These are phyloP conservation scores for Galago senegalensis DNA, from an alignment of 2,797 vertebrate genomes.

Conservation along the genomic window DNA sequence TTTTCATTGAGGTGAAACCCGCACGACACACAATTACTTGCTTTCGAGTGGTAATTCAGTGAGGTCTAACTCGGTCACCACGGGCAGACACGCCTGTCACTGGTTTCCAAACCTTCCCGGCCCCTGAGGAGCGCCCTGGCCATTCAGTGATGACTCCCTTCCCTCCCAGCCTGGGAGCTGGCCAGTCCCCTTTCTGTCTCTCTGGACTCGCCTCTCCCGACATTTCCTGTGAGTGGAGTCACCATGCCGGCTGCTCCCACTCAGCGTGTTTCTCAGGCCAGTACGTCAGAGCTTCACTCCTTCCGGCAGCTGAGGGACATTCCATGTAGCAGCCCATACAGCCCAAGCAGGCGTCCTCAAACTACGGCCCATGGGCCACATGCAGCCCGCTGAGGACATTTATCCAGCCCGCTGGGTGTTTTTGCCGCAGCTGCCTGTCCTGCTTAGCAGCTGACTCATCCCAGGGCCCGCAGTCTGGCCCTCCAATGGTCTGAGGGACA, in stretches of 20 bases:
- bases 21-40: neutral
- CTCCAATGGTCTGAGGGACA: too few species aligned
- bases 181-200: neutral
- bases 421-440: too few species aligned
- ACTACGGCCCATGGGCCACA: too few species aligned
- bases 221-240: neutral
- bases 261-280: fast-evolving
- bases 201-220: neutral
- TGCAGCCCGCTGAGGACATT: too few species aligned
- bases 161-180: neutral
- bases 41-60: neutral
- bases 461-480: too few species aligned
- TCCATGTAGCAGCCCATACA: too few species aligned
- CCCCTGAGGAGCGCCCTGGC: neutral
- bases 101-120: neutral
- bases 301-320: too few species aligned
- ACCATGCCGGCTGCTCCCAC: fast-evolving
- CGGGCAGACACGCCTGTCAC: neutral
- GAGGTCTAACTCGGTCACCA: too few species aligned
- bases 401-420: too few species aligned
- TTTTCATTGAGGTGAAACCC: neutral
- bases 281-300: fast-evolving
- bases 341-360: too few species aligned
- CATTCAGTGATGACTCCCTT: too few species aligned
- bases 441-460: too few species aligned